Evolutionary conservation across 2,797 vertebrate genomes (phyloP).

Genomic region (Pangasius larnaudii): DNA sequence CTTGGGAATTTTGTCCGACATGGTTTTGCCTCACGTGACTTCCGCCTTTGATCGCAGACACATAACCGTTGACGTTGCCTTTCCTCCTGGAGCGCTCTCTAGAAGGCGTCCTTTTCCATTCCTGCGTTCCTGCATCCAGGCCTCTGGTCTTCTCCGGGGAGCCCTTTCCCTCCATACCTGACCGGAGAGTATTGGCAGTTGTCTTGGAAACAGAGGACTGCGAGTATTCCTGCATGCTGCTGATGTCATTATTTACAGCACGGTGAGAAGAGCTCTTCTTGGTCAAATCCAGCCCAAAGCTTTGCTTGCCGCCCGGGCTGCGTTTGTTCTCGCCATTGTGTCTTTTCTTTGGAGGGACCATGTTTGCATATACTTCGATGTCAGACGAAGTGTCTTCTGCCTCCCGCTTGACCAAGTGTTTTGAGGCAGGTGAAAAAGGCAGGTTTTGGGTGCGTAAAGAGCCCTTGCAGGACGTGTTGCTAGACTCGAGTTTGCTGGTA

Average conservation of each 20-base stretch:
- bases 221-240: conserved; percentile 78
- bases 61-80: conserved; percentile 51
- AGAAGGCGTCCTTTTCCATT: conserved; percentile 44
- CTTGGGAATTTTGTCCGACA: conserved; percentile 62
- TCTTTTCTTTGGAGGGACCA: conserved; percentile 57
- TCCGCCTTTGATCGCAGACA: conserved; percentile 37
- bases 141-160: conserved; percentile 39
- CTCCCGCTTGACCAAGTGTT: conserved; percentile 30
- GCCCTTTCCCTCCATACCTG: conserved; percentile 36
- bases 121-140: conserved; percentile 42
- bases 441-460: conserved; percentile 85
- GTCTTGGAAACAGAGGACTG: conserved; percentile 88
- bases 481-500: conserved; percentile 88
- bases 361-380: conserved; percentile 39
- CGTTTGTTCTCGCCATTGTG: conserved; percentile 82
- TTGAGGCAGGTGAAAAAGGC: conserved; percentile 75
- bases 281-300: conserved; percentile 92
- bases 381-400: conserved; percentile 51
- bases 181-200: conserved; percentile 33
- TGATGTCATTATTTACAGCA: conserved; percentile 62
- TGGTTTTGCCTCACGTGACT: conserved; percentile 45
- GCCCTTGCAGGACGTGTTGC: conserved; percentile 76
- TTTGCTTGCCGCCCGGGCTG: conserved; percentile 74
- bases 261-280: conserved; percentile 85
- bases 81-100: conserved; percentile 52